These are phyloP conservation scores for Platalea minor DNA, from an alignment of 2,797 vertebrate genomes.

Conservation along the genomic window DNA sequence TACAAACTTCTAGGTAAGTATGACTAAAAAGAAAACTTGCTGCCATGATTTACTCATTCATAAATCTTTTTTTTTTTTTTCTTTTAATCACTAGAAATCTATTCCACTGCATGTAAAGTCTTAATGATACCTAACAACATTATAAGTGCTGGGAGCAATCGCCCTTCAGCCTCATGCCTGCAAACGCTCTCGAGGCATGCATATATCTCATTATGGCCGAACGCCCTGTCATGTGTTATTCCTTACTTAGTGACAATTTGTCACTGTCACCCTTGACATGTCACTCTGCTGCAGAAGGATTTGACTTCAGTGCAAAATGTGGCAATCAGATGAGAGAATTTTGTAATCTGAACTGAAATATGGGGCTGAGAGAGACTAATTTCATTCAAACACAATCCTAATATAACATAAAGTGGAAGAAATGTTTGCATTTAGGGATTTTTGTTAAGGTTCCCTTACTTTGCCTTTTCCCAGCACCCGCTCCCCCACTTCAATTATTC, in stretches of 20 bases:
- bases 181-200: slow-evolving; percentile 63
- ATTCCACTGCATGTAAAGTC: slow-evolving; percentile 14
- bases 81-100: slow-evolving; percentile 60
- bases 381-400: slow-evolving; percentile 70
- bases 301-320: slow-evolving; percentile 73
- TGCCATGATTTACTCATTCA: slow-evolving; percentile 33
- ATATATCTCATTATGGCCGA: slow-evolving; percentile 76
- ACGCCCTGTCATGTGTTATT: slow-evolving; percentile 74
- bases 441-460: slow-evolving; percentile 22
- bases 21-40: slow-evolving; percentile 23
- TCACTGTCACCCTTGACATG: slow-evolving; percentile 81
- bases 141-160: slow-evolving; percentile 58
- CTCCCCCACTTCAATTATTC: slow-evolving; percentile 63
- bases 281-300: slow-evolving; percentile 75
- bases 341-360: slow-evolving; percentile 78
- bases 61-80: neutral
- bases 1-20: neutral
- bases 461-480: neutral
- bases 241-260: slow-evolving; percentile 83
- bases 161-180: slow-evolving; percentile 61
- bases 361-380: slow-evolving; percentile 69
- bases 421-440: slow-evolving; percentile 56
- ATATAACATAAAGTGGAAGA: slow-evolving; percentile 50
- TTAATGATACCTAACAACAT: slow-evolving; percentile 68
- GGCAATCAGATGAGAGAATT: slow-evolving; percentile 77